Evolutionary conservation across 2,113 vertebrate species (phyloP).

Genomic region (Dicrurus megarhynchus): DNA sequence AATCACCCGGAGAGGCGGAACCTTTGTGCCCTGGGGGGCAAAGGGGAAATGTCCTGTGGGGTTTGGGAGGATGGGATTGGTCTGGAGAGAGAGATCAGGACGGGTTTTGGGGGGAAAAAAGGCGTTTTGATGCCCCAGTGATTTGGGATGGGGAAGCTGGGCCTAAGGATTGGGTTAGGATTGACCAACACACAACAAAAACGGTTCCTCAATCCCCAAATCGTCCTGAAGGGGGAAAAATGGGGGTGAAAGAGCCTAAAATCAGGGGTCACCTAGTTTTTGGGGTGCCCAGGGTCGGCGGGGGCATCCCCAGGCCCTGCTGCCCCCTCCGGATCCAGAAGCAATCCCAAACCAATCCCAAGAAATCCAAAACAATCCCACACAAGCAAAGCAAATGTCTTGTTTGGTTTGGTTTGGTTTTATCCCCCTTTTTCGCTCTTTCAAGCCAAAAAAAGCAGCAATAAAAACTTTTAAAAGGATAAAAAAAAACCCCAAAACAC

Average conservation of each 20-base stretch:
- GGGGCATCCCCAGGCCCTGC: not conserved
- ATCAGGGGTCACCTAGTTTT: accelerated
- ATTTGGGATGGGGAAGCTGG: not conserved
- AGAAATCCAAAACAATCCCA: not conserved
- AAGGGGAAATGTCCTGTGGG: not conserved
- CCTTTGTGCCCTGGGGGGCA: not conserved
- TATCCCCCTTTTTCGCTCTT: not conserved
- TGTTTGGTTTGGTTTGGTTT: too few relatives aligned
- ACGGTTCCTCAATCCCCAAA: accelerated
- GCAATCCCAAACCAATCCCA: not conserved
- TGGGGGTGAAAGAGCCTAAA: not conserved
- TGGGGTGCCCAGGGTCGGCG: accelerated
- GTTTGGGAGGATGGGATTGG: not conserved
- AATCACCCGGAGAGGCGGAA: not conserved
- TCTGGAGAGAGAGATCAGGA: not conserved
- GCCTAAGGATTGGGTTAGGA: not conserved
- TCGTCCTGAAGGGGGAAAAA: not conserved
- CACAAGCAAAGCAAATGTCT: not conserved
- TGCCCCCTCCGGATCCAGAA: not conserved
- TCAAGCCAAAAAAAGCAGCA: not conserved
- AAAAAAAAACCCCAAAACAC: too few relatives aligned
- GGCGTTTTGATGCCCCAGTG: not conserved
- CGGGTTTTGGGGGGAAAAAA: accelerated
- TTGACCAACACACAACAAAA: not conserved
- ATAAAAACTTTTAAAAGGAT: not conserved